Evolutionary conservation across 2,888 invertebrate species (phyloP).

Genomic region (Acanthosepion esculentum): DNA sequence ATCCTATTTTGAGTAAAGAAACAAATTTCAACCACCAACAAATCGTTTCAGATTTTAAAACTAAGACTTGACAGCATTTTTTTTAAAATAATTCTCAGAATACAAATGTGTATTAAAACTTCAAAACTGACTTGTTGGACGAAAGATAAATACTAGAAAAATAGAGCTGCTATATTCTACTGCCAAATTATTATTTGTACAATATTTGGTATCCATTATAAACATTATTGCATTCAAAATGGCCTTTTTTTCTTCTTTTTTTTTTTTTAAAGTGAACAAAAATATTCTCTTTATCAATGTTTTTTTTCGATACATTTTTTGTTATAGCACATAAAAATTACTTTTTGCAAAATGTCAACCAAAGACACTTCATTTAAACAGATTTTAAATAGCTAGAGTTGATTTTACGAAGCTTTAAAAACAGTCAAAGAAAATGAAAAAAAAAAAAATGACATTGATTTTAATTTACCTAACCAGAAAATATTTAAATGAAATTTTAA

Average conservation of each 20-base stretch:
- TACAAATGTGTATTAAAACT: not conserved
- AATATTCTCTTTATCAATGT: not conserved
- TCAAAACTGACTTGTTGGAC: not conserved
- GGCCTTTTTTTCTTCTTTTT: not conserved
- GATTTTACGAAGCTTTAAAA: not conserved
- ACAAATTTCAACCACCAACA: not conserved
- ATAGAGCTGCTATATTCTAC: not conserved
- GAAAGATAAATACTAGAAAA: constrained; percentile 8
- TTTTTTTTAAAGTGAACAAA: too few species aligned
- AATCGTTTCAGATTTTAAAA: not conserved
- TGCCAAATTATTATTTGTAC: not conserved
- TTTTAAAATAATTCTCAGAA: not conserved
- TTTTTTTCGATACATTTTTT: not conserved
- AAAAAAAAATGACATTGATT: not conserved
- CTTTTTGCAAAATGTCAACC: not conserved
- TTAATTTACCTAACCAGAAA: not conserved
- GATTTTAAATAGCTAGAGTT: not conserved
- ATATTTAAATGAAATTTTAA: not conserved
- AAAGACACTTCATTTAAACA: not conserved
- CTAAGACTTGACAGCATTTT: not conserved
- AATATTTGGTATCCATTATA: not conserved
- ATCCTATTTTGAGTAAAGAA: not conserved
- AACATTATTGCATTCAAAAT: constrained; percentile 3
- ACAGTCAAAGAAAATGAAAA: not conserved
- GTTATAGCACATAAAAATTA: not conserved